phyloP scores from a whole-genome alignment of 2,797 vertebrate genomes.

The Sebastiscus albofasciatus region DNA sequence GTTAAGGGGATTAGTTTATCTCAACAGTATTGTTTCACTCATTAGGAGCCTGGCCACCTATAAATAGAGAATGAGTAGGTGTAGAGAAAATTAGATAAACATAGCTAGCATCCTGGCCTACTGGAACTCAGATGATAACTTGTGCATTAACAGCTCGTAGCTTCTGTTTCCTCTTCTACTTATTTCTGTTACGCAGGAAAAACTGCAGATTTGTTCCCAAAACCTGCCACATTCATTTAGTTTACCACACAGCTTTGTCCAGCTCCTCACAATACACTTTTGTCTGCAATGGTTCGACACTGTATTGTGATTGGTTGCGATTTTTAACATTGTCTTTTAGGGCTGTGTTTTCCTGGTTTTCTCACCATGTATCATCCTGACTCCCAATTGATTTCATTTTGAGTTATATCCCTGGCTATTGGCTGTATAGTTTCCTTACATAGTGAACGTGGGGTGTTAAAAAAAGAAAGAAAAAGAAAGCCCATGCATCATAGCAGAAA shows the following conservation, averaged over 20 bases:
- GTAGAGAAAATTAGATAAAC: constrained; percentile 53
- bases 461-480: not conserved
- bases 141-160: not conserved
- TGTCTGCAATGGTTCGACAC: not conserved
- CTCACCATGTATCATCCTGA: not conserved
- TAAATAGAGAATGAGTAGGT: constrained; percentile 53
- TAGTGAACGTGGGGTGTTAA: not conserved
- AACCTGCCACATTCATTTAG: not conserved
- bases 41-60: constrained; percentile 40
- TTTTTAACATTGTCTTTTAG: not conserved
- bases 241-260: not conserved
- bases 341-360: not conserved
- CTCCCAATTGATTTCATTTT: not conserved
- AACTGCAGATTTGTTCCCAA: not conserved
- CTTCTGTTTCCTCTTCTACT: not conserved
- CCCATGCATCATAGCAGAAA: not conserved
- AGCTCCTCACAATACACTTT: not conserved
- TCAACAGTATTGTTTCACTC: constrained; percentile 61
- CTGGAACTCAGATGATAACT: not conserved
- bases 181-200: not conserved
- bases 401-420: not conserved
- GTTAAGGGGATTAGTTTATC: constrained; percentile 63
- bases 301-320: not conserved
- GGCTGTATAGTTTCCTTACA: not conserved
- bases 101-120: constrained; percentile 13